Evolutionary conservation across 2,797 vertebrate species (phyloP), one percentile per base, ranked within the genome.

Genomic region (Chelidonichthys spinosus): DNA sequence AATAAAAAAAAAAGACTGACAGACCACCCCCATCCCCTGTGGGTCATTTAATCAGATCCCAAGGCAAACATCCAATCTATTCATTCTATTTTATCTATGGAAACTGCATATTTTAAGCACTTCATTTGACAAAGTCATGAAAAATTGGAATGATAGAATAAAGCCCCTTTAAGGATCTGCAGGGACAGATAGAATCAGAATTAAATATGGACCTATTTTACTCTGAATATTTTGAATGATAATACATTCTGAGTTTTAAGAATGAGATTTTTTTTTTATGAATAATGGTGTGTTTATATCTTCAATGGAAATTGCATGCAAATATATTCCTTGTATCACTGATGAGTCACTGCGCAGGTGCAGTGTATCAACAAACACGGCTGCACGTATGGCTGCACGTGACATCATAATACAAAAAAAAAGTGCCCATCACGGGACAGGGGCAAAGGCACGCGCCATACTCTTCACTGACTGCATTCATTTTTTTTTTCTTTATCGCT

Each of bases 331-430:
- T 9, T 14, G 25, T 25, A 54, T 18, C 39, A 14, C 47, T 18
- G 33, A 10, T 13, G 56, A 6, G 40, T 44, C 65, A 44, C 54
- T 36, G 54, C n/a, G n/a, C 47, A 49, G 49, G 49, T 52, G 49
- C 25, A 18, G 4, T 25, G 46, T 46, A 54, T 72, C 70, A 74
- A 69, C 77, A 68, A 53, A 77, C 43, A 35, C 53, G 3, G 66
- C 67, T 32, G 81, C 78, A 77, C 82, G 75, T 73, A 50, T 11
- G 75, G 37, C 73, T 69, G 76, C 82, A 87, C 83, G 81, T 89
- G 86, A 85, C 84, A 79, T 74, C 84, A 79, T 74, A 11, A 13
- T 39, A 1, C 25, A 54, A 33, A 53, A 25, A 33, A 33, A 25
- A 54, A 32, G 36, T n/a, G 59, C 50, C 76, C 42, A 14, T 18